phyloP scores from a whole-genome alignment of 2,888 invertebrate species.

The Acanthosepion esculentum region DNA sequence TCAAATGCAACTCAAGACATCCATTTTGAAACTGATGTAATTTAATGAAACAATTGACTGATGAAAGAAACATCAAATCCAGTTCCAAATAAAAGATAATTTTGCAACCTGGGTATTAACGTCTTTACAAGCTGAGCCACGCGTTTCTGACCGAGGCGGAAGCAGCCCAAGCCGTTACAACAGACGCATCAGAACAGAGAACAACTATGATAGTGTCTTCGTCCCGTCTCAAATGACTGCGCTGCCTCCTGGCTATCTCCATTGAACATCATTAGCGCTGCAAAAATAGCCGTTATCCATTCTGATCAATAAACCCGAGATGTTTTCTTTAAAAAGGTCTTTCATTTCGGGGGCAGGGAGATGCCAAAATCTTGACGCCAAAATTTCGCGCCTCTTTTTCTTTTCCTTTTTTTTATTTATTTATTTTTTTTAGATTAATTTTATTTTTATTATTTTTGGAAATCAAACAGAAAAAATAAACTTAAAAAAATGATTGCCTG shows the following conservation, averaged over 20 bases:
- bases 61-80: background rate
- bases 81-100: background rate
- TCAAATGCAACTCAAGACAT: background rate
- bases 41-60: background rate
- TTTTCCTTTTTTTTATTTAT: background rate
- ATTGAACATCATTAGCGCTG: background rate
- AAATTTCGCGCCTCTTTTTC: background rate
- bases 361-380: background rate
- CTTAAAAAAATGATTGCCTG: background rate
- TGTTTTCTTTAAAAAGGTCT: slow-evolving; percentile 33
- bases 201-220: background rate
- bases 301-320: background rate
- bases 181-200: background rate
- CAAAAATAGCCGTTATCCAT: slow-evolving; percentile 33
- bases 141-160: background rate
- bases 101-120: background rate
- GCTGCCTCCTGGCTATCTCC: slow-evolving; percentile 6
- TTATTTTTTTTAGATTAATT: background rate
- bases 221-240: background rate
- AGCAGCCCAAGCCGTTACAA: background rate
- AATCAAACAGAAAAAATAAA: background rate
- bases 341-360: background rate
- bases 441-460: background rate
- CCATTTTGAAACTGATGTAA: background rate
- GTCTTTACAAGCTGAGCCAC: background rate